These are phyloP conservation scores for Carassius carassius DNA, from an alignment of 2,113 vertebrate species.

Conservation along the genomic window DNA sequence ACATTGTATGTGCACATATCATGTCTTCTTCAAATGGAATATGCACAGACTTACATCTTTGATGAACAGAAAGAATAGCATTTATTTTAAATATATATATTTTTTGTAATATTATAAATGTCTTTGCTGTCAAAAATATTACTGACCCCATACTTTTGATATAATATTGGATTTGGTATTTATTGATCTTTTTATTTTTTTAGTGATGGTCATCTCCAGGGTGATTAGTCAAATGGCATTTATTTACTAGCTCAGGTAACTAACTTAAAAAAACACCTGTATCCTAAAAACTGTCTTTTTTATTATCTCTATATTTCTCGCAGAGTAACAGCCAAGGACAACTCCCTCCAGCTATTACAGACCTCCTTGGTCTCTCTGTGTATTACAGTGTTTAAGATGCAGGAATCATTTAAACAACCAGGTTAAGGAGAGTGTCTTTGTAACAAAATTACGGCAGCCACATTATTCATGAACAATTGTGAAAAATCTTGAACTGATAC, in stretches of 20 bases:
- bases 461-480: not conserved
- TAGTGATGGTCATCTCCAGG: not conserved
- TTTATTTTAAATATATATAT: too few species aligned
- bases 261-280: not conserved
- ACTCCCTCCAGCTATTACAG: not conserved
- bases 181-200: not conserved
- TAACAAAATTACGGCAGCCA: not conserved
- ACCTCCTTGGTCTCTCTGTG: not conserved
- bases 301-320: not conserved
- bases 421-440: not conserved
- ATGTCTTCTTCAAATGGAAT: too few species aligned
- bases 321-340: not conserved
- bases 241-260: too few species aligned
- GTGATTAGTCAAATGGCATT: not conserved
- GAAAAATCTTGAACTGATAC: not conserved
- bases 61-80: too few species aligned
- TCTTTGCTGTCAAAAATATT: too few species aligned
- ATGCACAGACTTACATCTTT: too few species aligned
- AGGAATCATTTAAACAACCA: not conserved
- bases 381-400: constrained; percentile 9
- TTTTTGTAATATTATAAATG: not conserved
- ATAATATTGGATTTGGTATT: not conserved
- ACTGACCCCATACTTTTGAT: not conserved
- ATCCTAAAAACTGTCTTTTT: not conserved
- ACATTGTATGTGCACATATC: too few species aligned